Evolutionary conservation across 2,888 invertebrate genomes (phyloP).

Genomic region (Callosobruchus maculatus): DNA sequence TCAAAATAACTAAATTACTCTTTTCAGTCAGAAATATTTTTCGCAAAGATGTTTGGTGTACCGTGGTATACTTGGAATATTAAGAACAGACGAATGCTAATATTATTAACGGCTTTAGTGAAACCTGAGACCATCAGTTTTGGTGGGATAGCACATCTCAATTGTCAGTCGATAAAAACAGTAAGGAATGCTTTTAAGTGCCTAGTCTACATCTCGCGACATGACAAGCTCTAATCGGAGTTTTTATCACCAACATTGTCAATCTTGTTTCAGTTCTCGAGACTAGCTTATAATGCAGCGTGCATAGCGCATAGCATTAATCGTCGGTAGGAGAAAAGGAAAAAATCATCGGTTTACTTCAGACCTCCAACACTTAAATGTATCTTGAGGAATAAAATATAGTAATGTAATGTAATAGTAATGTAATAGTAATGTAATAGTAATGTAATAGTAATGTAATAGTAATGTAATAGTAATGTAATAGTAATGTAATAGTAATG

Average conservation of each 20-base stretch:
- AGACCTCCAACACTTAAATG: too few species aligned
- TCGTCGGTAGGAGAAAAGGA: not conserved
- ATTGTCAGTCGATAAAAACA: not conserved
- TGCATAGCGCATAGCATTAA: not conserved
- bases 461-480: too few species aligned
- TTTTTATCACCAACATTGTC: too few species aligned
- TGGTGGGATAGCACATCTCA: not conserved
- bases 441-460: too few species aligned
- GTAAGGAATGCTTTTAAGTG: not conserved
- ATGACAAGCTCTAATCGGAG: too few species aligned
- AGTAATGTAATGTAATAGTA: too few species aligned
- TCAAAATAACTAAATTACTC: not conserved
- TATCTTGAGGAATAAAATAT: too few species aligned
- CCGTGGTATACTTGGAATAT: not conserved
- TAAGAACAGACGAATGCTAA: not conserved
- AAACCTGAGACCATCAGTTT: not conserved
- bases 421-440: too few species aligned
- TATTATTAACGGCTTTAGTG: not conserved
- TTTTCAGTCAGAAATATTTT: not conserved
- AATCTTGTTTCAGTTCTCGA: not conserved
- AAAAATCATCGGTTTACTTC: too few species aligned
- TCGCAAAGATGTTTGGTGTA: not conserved
- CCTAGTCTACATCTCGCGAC: too few species aligned
- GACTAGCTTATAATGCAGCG: not conserved
- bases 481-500: too few species aligned